These are phyloP conservation scores for Fragum whitleyi DNA, from an alignment of 2,888 invertebrate species.

Conservation along the genomic window DNA sequence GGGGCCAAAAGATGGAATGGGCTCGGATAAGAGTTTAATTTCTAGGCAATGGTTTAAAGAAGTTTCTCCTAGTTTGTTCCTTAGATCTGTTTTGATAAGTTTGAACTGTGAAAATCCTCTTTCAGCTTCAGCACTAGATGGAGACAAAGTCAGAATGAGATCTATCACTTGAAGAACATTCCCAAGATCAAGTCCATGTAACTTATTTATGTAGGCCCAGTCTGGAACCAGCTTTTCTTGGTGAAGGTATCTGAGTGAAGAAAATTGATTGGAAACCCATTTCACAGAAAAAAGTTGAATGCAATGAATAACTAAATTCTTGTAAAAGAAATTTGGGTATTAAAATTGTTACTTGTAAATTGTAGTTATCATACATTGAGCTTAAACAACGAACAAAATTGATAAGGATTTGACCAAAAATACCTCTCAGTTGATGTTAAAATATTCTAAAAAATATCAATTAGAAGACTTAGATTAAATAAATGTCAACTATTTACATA, in stretches of 20 bases:
- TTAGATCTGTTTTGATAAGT: conserved; percentile 10
- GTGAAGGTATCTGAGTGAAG: neutral
- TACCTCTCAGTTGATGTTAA: too few species aligned
- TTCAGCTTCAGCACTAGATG: conserved; percentile 50
- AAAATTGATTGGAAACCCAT: neutral
- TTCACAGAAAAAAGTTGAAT: neutral
- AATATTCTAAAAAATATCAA: too few species aligned
- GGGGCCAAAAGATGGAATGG: neutral
- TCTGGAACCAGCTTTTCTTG: neutral
- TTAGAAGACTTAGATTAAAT: too few species aligned
- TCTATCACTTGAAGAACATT: neutral
- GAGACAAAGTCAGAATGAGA: conserved; percentile 33
- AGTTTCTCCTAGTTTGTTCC: neutral
- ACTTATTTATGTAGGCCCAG: neutral
- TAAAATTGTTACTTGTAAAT: neutral
- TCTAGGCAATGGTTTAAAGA: neutral
- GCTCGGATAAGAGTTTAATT: neutral
- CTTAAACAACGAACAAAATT: too few species aligned
- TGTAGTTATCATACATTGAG: too few species aligned
- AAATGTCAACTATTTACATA: neutral
- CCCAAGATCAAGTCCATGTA: neutral
- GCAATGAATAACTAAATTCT: neutral
- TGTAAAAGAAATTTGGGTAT: neutral
- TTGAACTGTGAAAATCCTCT: conserved; percentile 43
- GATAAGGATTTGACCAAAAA: neutral